Evolutionary conservation across 2,797 vertebrate genomes (phyloP).

Genomic region (Lates japonicus): DNA sequence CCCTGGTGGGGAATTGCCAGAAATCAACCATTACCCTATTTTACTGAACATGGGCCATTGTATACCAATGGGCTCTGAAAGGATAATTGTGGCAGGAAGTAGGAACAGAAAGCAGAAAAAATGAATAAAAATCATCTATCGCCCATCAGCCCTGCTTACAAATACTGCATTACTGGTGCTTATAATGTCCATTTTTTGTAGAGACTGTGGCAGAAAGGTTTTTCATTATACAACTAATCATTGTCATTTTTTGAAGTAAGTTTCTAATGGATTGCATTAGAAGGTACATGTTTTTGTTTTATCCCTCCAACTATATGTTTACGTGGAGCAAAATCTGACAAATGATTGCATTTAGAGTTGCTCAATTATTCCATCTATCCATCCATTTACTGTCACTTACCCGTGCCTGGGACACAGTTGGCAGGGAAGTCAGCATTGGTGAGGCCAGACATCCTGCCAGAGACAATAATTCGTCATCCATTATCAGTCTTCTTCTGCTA

Average conservation of each 20-base stretch:
- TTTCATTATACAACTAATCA: not conserved
- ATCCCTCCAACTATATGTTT: not conserved
- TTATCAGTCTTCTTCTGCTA: too few relatives aligned
- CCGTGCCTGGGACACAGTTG: not conserved
- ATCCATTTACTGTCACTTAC: not conserved
- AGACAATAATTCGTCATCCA: not conserved
- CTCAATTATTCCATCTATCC: not conserved
- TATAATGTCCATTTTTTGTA: slow-evolving; percentile 3
- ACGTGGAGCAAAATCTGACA: not conserved
- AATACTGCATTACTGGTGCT: not conserved
- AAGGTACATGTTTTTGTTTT: slow-evolving; percentile 1
- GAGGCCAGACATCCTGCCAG: not conserved
- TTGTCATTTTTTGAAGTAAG: not conserved
- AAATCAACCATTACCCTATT: slow-evolving; percentile 45
- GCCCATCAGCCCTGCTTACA: slow-evolving; percentile 2
- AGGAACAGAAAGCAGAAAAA: slow-evolving; percentile 29
- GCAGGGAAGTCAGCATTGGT: not conserved
- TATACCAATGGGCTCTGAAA: slow-evolving; percentile 28
- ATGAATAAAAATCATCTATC: slow-evolving; percentile 32
- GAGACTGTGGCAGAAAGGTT: not conserved
- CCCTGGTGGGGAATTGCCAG: slow-evolving; percentile 15
- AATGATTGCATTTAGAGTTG: slow-evolving; percentile 14
- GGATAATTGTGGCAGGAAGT: slow-evolving; percentile 47
- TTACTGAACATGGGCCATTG: slow-evolving; percentile 18
- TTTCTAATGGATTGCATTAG: not conserved